Conservation (phyloP, 2,797 vertebrate species). For the Takifugu ocellatus region DNA sequence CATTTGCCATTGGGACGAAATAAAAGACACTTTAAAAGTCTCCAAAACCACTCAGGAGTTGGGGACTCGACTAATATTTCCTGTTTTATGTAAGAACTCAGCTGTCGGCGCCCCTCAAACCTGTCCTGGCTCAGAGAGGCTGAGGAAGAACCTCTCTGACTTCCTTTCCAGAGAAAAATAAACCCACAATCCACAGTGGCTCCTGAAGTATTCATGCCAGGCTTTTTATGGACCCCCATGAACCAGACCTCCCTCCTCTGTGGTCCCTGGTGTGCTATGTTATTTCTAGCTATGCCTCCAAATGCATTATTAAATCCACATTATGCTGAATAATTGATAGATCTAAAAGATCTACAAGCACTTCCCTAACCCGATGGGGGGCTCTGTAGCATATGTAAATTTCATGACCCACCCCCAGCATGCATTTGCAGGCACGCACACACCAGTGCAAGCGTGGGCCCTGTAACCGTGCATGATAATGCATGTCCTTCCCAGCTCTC, state of each 20-base stretch:
- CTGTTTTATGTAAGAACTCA: slow-evolving; percentile 24
- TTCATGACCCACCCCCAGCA: slow-evolving; percentile 46
- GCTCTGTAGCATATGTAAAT: slow-evolving; percentile 67
- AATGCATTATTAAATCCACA: slow-evolving; percentile 77
- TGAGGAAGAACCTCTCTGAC: slow-evolving; percentile 59
- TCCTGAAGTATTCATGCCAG: slow-evolving; percentile 68
- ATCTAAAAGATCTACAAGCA: slow-evolving; percentile 75
- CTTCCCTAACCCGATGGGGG: slow-evolving; percentile 53
- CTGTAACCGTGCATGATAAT: neutral
- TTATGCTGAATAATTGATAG: slow-evolving; percentile 75
- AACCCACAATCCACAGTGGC: slow-evolving; percentile 47
- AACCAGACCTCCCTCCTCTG: slow-evolving; percentile 58
- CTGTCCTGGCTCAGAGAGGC: slow-evolving; percentile 19
- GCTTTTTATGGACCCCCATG: slow-evolving; percentile 61
- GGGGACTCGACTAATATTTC: too few species aligned
- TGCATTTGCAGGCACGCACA: slow-evolving; percentile 11
- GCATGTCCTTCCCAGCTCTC: slow-evolving; percentile 38
- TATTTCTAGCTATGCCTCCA: slow-evolving; percentile 69
- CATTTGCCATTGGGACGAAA: neutral
- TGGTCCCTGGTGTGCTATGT: slow-evolving; percentile 64
- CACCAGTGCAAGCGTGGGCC: slow-evolving; percentile 31
- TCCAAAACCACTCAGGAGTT: too few species aligned
- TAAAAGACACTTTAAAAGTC: too few species aligned
- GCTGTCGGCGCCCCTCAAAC: slow-evolving; percentile 16
- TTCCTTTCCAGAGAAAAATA: slow-evolving; percentile 69